These are phyloP conservation scores for Crocuta crocuta DNA, from an alignment of 2,113 vertebrate genomes.

Conservation along the genomic window DNA sequence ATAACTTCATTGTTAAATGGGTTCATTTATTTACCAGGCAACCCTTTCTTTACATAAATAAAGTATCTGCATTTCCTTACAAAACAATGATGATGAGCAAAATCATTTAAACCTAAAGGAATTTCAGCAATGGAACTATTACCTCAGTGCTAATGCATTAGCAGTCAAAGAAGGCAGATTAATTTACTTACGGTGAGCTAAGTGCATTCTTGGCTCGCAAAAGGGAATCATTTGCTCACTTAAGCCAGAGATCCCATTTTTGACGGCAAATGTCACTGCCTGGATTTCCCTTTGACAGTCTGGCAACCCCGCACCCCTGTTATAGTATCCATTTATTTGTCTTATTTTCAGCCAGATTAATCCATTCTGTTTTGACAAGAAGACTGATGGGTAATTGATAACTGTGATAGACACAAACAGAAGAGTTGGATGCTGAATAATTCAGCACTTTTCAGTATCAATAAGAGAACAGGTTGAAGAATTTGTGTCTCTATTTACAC, in stretches of 20 bases:
- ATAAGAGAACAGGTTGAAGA: conserved; percentile 92
- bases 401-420: conserved; percentile 95
- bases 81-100: conserved; percentile 52
- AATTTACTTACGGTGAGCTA: conserved; percentile 94
- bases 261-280: conserved; percentile 92
- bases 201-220: conserved; percentile 98
- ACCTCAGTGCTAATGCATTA: conserved; percentile 90
- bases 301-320: conserved; percentile 91
- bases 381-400: conserved; percentile 95
- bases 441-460: conserved; percentile 93
- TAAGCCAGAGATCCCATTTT: conserved; percentile 97
- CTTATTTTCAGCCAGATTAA: conserved; percentile 92
- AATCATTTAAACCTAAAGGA: conserved; percentile 85
- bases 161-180: conserved; percentile 94
- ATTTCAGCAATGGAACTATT: conserved; percentile 85
- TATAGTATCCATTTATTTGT: conserved; percentile 92
- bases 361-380: conserved; percentile 93
- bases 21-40: conserved; percentile 38
- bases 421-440: conserved; percentile 93
- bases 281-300: conserved; percentile 91
- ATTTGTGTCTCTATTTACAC: conserved; percentile 93
- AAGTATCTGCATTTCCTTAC: conserved; percentile 48
- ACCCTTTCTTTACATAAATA: conserved; percentile 58
- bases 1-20: conserved; percentile 41
- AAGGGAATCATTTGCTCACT: conserved; percentile 89